These are phyloP conservation scores for Sander vitreus DNA, from an alignment of 2,113 vertebrate species.

Conservation along the genomic window DNA sequence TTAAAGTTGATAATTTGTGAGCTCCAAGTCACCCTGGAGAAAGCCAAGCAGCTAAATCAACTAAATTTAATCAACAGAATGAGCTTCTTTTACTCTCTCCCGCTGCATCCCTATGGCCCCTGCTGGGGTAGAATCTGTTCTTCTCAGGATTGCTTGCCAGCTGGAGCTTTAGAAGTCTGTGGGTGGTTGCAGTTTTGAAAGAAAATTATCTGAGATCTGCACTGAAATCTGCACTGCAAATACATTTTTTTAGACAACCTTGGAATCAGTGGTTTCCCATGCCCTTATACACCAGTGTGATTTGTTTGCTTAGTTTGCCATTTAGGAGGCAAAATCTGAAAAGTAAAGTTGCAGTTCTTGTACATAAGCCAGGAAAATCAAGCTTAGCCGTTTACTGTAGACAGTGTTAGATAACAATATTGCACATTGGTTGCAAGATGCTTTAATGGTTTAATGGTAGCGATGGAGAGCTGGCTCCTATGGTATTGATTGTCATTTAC, in stretches of 20 bases:
- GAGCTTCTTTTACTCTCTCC: conserved; percentile 79
- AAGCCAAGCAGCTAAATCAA: conserved; percentile 79
- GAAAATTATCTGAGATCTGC: conserved; percentile 77
- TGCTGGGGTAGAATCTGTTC: conserved; percentile 80
- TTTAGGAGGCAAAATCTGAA: conserved; percentile 52
- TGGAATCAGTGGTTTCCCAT: conserved; percentile 70
- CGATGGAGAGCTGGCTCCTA: background rate
- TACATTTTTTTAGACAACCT: conserved; percentile 68
- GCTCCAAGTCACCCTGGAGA: conserved; percentile 73
- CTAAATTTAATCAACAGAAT: conserved; percentile 82
- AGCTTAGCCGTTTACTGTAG: conserved; percentile 13
- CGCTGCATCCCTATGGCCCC: conserved; percentile 74
- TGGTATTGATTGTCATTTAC: background rate
- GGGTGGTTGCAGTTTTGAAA: conserved; percentile 81
- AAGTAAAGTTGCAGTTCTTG: conserved; percentile 36
- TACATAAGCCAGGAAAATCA: conserved; percentile 22
- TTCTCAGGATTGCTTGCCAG: conserved; percentile 79
- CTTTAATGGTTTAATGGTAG: conserved; percentile 5
- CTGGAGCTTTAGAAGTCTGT: conserved; percentile 80
- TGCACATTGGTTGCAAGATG: conserved; percentile 14
- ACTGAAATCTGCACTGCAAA: conserved; percentile 74
- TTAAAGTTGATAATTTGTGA: conserved; percentile 74
- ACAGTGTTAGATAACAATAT: conserved; percentile 19
- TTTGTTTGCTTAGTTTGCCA: conserved; percentile 67
- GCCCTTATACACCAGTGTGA: conserved; percentile 51